phyloP scores from a whole-genome alignment of 2,113 vertebrate species.

The Hirundichthys speculiger region DNA sequence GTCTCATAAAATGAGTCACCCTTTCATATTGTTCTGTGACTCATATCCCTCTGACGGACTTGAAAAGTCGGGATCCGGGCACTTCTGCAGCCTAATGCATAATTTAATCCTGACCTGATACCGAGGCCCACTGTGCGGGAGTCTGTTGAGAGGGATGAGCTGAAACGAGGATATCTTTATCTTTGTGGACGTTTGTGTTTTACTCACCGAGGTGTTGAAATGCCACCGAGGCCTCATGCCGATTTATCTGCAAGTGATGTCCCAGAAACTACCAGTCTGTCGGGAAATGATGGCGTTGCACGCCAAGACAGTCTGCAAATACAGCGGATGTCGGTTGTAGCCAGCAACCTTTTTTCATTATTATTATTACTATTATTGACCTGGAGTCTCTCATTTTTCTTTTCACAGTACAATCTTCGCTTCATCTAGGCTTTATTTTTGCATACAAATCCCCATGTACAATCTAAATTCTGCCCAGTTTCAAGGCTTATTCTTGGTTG shows the following conservation, averaged over 20 bases:
- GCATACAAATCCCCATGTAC: no score
- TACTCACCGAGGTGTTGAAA: background rate
- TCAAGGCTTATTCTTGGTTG: no score
- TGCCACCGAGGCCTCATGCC: background rate
- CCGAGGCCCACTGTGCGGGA: background rate
- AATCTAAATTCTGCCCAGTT: no score
- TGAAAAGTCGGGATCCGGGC: background rate
- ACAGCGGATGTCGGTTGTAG: no score
- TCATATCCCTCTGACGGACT: constrained; percentile 24
- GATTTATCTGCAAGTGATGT: constrained; percentile 6
- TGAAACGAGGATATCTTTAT: background rate
- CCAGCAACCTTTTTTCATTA: constrained; percentile 1
- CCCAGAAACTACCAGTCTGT: background rate
- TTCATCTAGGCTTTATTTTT: no score
- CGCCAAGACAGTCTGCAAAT: background rate
- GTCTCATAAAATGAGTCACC: constrained; percentile 52
- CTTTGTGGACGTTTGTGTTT: background rate
- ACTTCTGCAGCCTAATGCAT: constrained; percentile 32
- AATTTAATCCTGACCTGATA: constrained; percentile 16
- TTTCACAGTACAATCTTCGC: no score
- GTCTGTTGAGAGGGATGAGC: background rate
- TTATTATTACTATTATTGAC: no score
- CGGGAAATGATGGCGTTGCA: background rate
- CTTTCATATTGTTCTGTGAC: constrained; percentile 39
- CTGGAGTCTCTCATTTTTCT: no score